Evolutionary conservation across 2,888 invertebrate species (phyloP).

Genomic region (Reticulitermes lucifugus): DNA sequence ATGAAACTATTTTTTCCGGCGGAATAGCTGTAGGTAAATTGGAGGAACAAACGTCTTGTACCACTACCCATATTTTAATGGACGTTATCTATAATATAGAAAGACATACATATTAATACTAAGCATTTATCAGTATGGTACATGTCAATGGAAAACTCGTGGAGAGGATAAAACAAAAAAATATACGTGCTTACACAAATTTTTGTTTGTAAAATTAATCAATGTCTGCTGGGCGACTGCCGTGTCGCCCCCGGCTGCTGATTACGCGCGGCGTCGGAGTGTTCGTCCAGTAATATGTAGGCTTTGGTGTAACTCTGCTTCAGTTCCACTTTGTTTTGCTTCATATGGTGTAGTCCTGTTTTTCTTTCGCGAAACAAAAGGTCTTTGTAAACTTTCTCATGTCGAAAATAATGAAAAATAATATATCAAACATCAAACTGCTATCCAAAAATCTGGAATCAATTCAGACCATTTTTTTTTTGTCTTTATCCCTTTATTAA

Average conservation of each 20-base stretch:
- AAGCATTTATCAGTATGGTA: constrained; percentile 6
- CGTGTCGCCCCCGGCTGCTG: background rate
- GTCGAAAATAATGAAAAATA: background rate
- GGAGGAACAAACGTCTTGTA: background rate
- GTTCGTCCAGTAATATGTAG: background rate
- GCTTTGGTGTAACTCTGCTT: constrained; percentile 3
- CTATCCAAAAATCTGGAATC: background rate
- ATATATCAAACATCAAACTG: background rate
- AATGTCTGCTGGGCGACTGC: constrained; percentile 16
- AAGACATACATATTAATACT: constrained; percentile 52
- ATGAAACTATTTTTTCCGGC: constrained; percentile 11
- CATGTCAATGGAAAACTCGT: constrained; percentile 44
- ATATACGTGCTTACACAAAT: constrained; percentile 9
- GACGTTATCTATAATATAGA: constrained; percentile 47
- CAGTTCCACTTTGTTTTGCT: background rate
- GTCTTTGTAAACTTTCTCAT: background rate
- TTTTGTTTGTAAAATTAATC: constrained; percentile 45
- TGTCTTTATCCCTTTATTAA: background rate
- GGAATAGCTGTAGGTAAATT: background rate
- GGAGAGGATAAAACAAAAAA: constrained; percentile 37
- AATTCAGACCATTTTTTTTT: background rate
- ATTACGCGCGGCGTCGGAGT: background rate
- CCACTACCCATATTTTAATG: constrained; percentile 29
- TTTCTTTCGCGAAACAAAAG: background rate
- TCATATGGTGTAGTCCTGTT: background rate